Conservation (phyloP, 2,888 invertebrate species). For the Mesoligia furuncula region DNA sequence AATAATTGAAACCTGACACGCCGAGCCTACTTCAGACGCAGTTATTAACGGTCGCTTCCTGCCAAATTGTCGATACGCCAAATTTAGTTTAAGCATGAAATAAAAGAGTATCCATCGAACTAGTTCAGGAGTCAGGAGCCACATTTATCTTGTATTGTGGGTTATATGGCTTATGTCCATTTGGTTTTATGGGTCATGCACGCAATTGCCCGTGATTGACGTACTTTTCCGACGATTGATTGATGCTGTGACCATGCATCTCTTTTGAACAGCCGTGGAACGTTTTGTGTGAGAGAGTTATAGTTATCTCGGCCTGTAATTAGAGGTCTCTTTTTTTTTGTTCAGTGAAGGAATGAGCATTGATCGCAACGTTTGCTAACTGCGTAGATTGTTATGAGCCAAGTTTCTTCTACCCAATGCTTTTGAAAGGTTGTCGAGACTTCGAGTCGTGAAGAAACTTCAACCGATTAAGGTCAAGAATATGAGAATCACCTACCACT, state of each 20-base stretch:
- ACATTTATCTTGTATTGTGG: conserved; percentile 51
- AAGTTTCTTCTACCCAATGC: background rate
- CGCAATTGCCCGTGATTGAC: conserved; percentile 53
- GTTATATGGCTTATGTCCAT: conserved; percentile 37
- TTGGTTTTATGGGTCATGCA: conserved; percentile 48
- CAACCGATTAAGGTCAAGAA: background rate
- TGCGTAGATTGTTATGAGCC: background rate
- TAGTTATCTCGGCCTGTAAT: background rate
- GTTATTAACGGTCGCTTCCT: conserved; percentile 48
- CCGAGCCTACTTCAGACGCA: background rate
- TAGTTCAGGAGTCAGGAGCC: conserved; percentile 23
- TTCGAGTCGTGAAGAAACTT: background rate
- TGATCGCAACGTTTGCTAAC: background rate
- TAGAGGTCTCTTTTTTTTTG: background rate
- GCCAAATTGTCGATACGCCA: conserved; percentile 62
- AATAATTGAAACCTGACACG: conserved; percentile 6
- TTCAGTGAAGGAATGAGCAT: background rate
- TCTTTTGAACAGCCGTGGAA: conserved; percentile 10
- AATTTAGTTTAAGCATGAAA: conserved; percentile 58
- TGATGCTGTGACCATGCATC: conserved; percentile 20
- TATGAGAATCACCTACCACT: background rate
- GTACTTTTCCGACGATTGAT: conserved; percentile 32
- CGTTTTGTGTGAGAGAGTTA: background rate
- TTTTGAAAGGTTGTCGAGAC: background rate
- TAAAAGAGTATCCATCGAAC: conserved; percentile 41